A percentile compares a stretch with the other conserved stretches of the same genome.
Evolutionary conservation across 2,113 vertebrate species (phyloP).

Genomic region (Paratilapia polleni): DNA sequence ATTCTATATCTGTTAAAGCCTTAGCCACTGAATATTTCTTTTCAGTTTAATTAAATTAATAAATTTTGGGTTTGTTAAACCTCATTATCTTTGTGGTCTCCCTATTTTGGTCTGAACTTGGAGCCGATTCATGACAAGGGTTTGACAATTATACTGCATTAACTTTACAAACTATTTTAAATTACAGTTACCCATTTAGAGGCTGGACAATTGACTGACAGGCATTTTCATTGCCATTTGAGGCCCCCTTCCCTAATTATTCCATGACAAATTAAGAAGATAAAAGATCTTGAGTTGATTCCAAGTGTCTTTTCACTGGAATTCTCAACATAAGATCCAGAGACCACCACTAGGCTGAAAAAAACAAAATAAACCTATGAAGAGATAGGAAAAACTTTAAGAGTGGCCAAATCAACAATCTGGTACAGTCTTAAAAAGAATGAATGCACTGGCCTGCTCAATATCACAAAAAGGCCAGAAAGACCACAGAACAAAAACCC

Average conservation of each 20-base stretch:
- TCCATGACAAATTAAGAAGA: neutral
- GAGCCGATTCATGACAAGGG: no score
- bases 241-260: neutral
- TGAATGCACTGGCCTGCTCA: neutral
- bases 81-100: no score
- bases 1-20: no score
- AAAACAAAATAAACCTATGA: neutral
- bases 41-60: no score
- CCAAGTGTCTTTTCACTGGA: neutral
- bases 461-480: neutral
- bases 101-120: no score
- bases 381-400: neutral
- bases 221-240: no score
- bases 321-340: neutral
- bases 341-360: neutral
- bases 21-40: no score
- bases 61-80: no score
- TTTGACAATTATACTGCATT: no score
- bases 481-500: neutral
- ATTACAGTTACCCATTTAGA: no score
- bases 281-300: neutral
- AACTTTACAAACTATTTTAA: no score
- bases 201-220: no score
- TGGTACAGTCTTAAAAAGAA: neutral
- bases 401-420: neutral